phyloP scores from a whole-genome alignment of 2,113 vertebrate species.

The Ceyx melanurus region DNA sequence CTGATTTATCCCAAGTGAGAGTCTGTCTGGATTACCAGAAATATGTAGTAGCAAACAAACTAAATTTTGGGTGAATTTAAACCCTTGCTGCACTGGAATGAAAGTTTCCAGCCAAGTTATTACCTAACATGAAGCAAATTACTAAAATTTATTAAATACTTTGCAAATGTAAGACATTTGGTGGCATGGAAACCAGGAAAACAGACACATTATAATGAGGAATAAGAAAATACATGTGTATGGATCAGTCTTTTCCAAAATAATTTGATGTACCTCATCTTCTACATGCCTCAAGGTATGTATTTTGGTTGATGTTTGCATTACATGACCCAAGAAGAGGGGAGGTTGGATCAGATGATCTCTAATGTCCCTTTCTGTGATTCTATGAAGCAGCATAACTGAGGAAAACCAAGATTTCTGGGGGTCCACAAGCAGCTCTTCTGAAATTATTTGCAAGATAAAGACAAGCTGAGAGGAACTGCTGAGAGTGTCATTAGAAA shows the following conservation, averaged over 20 bases:
- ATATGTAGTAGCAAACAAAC: not conserved
- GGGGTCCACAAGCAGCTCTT: not conserved
- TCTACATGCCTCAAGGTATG: not conserved
- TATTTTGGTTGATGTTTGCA: not conserved
- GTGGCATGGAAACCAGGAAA: not conserved
- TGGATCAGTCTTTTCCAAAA: not conserved
- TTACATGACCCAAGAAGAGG: not conserved
- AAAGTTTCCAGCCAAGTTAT: not conserved
- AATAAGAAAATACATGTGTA: not conserved
- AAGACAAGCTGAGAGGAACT: not conserved
- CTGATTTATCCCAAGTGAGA: not conserved
- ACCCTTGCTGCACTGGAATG: not conserved
- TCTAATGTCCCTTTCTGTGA: not conserved
- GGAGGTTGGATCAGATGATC: not conserved
- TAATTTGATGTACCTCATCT: not conserved
- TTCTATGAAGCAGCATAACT: not conserved
- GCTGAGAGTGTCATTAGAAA: conserved; percentile 30
- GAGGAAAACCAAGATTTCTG: not conserved
- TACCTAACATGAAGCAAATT: not conserved
- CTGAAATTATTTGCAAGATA: not conserved
- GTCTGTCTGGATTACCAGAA: not conserved
- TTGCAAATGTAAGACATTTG: not conserved
- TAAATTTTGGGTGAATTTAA: not conserved
- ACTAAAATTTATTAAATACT: not conserved
- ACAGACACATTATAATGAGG: not conserved